Base-by-base conservation (phyloP, 2,888 invertebrate genomes). In the Limulus polyphemus region DNA sequence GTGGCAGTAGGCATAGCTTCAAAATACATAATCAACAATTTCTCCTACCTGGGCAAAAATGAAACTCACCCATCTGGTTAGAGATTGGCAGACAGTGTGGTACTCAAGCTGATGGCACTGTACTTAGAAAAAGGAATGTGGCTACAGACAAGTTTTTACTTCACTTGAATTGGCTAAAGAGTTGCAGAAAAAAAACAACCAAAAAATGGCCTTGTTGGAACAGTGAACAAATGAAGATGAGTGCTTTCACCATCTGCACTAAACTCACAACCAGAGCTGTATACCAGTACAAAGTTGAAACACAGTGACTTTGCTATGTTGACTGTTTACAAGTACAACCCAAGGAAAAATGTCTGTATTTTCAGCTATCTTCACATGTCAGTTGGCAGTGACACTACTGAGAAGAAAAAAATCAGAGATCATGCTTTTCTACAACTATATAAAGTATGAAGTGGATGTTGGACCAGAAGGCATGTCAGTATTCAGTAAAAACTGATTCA, bases 1-100 rank as follows among this genome's bases (percentile, higher is more conserved):
- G 16, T 55, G 16, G 59, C 59, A 49, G 13, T 49, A 49, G 17
- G 49, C 32, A 14, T 55, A 48, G 49, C 55, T 3, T 55, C 56
- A n/a, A 55, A 60, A 55, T 60, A 57, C 16, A 49, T 55, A n/a
- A n/a, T 47, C 16, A n/a, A n/a, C n/a, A n/a, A n/a, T n/a, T n/a
- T n/a, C n/a, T n/a, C n/a, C n/a, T n/a, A n/a, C n/a, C n/a, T n/a
- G n/a, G n/a, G n/a, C n/a, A n/a, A n/a, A n/a, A n/a, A n/a, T 56
- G n/a, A 56, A 11, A 46, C 48, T 49, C 49, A 50, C 14, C 49
- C 47, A 1, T 46, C 46, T 17, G 51, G 46, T 32, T 17, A 46
- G 46, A 11, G 17, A 32, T 46, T 58, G 32, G 51, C 12, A 10
- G 14, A 58, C 13, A 58, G 10, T 50, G 14, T 58, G 32, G 51